Evolutionary conservation across 1,140 invertebrate species (phyloP).

Genomic region (Magallana gigas): DNA sequence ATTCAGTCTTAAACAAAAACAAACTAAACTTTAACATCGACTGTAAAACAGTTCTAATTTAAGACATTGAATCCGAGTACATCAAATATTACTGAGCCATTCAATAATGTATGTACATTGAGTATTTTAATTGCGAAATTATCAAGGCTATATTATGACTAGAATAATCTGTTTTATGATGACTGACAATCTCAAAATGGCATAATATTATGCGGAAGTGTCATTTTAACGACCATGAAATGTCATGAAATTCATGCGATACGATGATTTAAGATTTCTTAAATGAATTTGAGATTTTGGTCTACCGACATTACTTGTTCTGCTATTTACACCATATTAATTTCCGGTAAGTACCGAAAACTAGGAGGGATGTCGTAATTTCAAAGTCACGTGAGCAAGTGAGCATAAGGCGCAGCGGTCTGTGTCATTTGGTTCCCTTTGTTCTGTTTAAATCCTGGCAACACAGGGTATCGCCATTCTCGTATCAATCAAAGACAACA

Average conservation of each 20-base stretch:
- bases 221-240: too few species aligned
- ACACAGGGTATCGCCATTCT: not conserved
- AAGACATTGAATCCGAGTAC: not conserved
- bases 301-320: not conserved
- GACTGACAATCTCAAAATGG: too few species aligned
- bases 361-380: constrained; percentile 14
- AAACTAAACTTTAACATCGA: constrained; percentile 13
- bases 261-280: not conserved
- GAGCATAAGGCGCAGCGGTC: constrained; percentile 9
- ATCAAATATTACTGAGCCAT: not conserved
- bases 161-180: too few species aligned
- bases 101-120: not conserved
- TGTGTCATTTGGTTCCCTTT: not conserved
- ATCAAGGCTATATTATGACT: not conserved
- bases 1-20: not conserved
- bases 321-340: not conserved
- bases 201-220: too few species aligned
- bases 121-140: not conserved
- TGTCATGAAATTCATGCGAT: not conserved
- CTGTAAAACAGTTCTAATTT: not conserved
- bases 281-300: not conserved
- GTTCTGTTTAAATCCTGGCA: not conserved
- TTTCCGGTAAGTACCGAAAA: constrained; percentile 16
- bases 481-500: not conserved
- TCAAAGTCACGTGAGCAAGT: constrained; percentile 14